Percentiles rank a stretch among this genome's conserved stretches.
phyloP scores from a whole-genome alignment of 2,797 vertebrate species.

The Sebastes taczanowskii region DNA sequence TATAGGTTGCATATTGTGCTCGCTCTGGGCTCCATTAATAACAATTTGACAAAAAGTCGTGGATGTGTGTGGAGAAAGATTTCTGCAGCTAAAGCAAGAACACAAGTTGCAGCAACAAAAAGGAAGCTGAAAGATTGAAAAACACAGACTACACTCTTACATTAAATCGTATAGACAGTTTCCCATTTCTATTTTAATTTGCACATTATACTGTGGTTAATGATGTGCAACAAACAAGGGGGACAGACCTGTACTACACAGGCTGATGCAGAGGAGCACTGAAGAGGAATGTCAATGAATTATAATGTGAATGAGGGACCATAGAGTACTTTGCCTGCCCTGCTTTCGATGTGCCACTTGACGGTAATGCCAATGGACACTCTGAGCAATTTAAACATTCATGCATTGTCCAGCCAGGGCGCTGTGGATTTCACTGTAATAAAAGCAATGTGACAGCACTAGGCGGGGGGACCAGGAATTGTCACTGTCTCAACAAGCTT shows the following conservation, averaged over 20 bases:
- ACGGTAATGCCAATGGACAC: constrained; percentile 88
- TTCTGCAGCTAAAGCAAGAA: constrained; percentile 30
- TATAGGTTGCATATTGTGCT: constrained; percentile 56
- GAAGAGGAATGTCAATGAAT: constrained; percentile 77
- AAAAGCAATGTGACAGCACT: constrained; percentile 88
- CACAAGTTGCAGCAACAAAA: background rate
- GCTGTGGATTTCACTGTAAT: constrained; percentile 80
- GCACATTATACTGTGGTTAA: constrained; percentile 34
- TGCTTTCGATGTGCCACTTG: constrained; percentile 83
- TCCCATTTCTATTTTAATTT: constrained; percentile 48
- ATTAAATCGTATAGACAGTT: constrained; percentile 8
- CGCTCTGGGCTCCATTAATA: constrained; percentile 34
- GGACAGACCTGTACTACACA: constrained; percentile 47
- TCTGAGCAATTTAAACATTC: constrained; percentile 90
- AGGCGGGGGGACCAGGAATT: constrained; percentile 73
- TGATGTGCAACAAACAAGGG: constrained; percentile 57
- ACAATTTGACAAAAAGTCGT: constrained; percentile 27
- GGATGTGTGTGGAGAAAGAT: background rate
- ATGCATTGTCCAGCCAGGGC: constrained; percentile 86
- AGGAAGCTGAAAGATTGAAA: constrained; percentile 7
- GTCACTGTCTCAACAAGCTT: constrained; percentile 72
- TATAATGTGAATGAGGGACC: constrained; percentile 70
- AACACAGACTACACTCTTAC: constrained; percentile 6
- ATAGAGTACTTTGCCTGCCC: constrained; percentile 61
- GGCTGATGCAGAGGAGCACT: constrained; percentile 60